Evolutionary conservation across 2,113 vertebrate genomes (phyloP).

Genomic region (Prunella himalayana): DNA sequence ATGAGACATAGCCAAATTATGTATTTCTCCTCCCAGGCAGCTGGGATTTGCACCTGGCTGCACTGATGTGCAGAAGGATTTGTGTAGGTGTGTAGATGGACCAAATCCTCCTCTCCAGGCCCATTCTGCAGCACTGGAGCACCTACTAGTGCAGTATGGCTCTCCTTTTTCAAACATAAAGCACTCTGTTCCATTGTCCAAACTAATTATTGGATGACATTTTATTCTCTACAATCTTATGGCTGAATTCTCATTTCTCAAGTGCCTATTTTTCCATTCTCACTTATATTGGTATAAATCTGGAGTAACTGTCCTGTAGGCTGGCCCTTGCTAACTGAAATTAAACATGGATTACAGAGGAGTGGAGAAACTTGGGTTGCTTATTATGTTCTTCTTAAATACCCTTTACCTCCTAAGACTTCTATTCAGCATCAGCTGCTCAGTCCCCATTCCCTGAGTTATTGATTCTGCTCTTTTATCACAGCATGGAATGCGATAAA

Average conservation of each 20-base stretch:
- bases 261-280: background rate
- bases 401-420: background rate
- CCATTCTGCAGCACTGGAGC: background rate
- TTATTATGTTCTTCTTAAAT: background rate
- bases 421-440: background rate
- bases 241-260: background rate
- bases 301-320: background rate
- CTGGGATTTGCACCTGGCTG: background rate
- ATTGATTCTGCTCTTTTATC: conserved; percentile 3
- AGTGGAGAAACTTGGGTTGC: background rate
- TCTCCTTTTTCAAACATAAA: background rate
- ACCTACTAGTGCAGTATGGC: background rate
- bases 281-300: background rate
- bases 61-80: background rate
- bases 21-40: background rate
- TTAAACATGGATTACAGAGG: background rate
- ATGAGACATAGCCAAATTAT: background rate
- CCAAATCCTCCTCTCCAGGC: background rate
- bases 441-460: background rate
- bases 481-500: background rate
- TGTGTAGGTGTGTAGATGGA: background rate
- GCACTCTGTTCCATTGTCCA: background rate
- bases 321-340: background rate
- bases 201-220: background rate
- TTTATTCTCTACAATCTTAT: background rate